Conservation (phyloP, 1,140 invertebrate genomes). For the Anastatus disparis region DNA sequence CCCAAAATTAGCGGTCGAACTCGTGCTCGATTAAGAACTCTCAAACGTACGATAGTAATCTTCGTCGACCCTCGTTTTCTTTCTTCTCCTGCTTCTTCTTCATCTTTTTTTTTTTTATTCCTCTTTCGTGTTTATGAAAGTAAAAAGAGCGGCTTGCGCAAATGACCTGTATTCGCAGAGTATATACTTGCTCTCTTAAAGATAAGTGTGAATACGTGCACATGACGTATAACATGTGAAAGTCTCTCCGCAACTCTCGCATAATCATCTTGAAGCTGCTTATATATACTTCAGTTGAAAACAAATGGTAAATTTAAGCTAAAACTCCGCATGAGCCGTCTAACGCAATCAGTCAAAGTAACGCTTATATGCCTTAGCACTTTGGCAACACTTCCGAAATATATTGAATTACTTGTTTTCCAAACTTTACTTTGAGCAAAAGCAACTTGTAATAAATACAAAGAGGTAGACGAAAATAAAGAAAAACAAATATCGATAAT, state of each 20-base stretch:
- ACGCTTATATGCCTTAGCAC: too few species aligned
- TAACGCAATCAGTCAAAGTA: too few species aligned
- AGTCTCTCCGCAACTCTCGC: not conserved
- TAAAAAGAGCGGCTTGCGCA: not conserved
- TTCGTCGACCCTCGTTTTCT: not conserved
- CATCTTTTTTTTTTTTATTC: not conserved
- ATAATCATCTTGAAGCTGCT: not conserved
- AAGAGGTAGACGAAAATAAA: too few species aligned
- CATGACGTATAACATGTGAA: constrained; percentile 13
- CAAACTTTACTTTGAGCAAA: too few species aligned
- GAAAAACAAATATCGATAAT: too few species aligned
- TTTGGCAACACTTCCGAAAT: too few species aligned
- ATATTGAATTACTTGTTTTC: too few species aligned
- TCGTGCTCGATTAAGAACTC: not conserved
- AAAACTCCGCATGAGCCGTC: too few species aligned
- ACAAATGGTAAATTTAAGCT: not conserved
- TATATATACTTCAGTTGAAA: not conserved
- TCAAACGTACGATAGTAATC: constrained; percentile 8
- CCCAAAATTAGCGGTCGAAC: not conserved
- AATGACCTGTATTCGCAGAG: constrained; percentile 14
- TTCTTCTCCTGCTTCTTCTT: not conserved
- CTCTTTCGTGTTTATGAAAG: not conserved
- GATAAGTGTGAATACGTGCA: not conserved
- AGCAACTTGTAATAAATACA: too few species aligned
- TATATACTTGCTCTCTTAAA: not conserved